phyloP scores from a whole-genome alignment of 2,888 invertebrate species.

The Brassicogethes aeneus region DNA sequence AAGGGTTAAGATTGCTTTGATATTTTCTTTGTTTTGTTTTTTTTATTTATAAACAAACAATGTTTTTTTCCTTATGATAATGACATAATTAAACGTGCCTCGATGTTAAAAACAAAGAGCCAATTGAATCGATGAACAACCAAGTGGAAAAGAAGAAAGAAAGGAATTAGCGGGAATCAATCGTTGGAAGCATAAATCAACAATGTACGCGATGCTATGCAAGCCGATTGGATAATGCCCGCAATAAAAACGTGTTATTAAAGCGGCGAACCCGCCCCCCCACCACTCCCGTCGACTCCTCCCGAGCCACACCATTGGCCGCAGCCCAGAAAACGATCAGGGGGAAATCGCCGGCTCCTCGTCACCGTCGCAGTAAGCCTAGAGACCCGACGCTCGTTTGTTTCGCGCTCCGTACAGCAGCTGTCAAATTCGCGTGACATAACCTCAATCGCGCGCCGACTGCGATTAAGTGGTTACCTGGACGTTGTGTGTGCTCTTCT shows the following conservation, averaged over 20 bases:
- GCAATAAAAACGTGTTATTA: slow-evolving; percentile 40
- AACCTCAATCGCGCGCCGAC: slow-evolving; percentile 26
- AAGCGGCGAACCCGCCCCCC: slow-evolving; percentile 30
- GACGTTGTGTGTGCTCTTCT: slow-evolving; percentile 8
- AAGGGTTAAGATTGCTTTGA: no score
- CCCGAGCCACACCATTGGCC: slow-evolving; percentile 31
- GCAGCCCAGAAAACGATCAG: slow-evolving; percentile 6
- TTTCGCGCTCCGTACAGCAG: slow-evolving; percentile 13
- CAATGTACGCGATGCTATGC: slow-evolving; percentile 27
- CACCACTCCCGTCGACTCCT: slow-evolving; percentile 36
- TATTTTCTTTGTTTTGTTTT: no score
- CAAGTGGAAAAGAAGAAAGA: not conserved
- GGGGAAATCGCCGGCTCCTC: slow-evolving; percentile 20
- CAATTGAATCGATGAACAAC: no score
- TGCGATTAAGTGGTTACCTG: slow-evolving; percentile 9
- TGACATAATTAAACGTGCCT: no score
- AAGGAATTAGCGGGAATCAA: slow-evolving; percentile 16
- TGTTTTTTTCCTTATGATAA: no score
- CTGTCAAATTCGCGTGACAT: slow-evolving; percentile 17
- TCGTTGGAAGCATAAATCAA: slow-evolving; percentile 21
- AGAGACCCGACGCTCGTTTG: slow-evolving; percentile 19
- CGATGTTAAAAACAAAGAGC: no score
- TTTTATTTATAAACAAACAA: no score
- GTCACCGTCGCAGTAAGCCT: slow-evolving; percentile 15
- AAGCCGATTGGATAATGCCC: slow-evolving; percentile 35